Percentiles rank a stretch among this genome's conserved stretches.
Evolutionary conservation across 1,140 invertebrate genomes (phyloP).

Genomic region (Elymnias hypermnestra): DNA sequence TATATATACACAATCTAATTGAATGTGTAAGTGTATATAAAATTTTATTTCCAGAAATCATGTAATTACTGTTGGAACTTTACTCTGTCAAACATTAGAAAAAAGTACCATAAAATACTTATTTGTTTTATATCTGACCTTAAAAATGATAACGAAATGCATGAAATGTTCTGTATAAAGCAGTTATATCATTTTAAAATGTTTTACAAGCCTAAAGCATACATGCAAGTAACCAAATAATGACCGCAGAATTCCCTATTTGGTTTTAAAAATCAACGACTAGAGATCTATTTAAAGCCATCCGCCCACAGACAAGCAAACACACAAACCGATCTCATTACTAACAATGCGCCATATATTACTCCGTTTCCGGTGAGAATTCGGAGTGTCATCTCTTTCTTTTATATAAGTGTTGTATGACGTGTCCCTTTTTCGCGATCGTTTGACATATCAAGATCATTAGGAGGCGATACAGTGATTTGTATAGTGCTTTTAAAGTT

Average conservation of each 20-base stretch:
- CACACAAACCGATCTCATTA: conserved; percentile 68
- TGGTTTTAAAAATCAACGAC: conserved; percentile 13
- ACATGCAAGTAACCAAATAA: conserved; percentile 1
- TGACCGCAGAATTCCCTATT: conserved; percentile 12
- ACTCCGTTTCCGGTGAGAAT: conserved; percentile 60
- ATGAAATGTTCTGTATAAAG: too few species aligned
- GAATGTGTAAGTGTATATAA: too few species aligned
- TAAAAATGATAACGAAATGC: too few species aligned
- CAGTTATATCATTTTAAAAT: too few species aligned
- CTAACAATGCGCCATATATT: conserved; percentile 72
- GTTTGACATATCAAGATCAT: conserved; percentile 56
- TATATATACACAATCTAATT: too few species aligned
- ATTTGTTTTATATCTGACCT: too few species aligned
- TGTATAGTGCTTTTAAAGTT: conserved; percentile 36
- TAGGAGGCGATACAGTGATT: conserved; percentile 63
- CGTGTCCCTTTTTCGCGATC: conserved; percentile 37
- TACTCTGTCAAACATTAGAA: too few species aligned
- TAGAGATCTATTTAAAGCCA: conserved; percentile 24
- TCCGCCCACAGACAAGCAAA: conserved; percentile 52
- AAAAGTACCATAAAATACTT: too few species aligned
- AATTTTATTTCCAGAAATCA: too few species aligned
- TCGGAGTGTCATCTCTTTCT: conserved; percentile 31
- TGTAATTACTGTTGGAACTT: too few species aligned
- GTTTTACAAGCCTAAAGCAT: too few species aligned
- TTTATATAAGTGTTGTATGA: conserved; percentile 10